Evolutionary conservation across 2,113 vertebrate species (phyloP), one percentile per base, ranked within the genome.

Genomic region (Noctilio leporinus): DNA sequence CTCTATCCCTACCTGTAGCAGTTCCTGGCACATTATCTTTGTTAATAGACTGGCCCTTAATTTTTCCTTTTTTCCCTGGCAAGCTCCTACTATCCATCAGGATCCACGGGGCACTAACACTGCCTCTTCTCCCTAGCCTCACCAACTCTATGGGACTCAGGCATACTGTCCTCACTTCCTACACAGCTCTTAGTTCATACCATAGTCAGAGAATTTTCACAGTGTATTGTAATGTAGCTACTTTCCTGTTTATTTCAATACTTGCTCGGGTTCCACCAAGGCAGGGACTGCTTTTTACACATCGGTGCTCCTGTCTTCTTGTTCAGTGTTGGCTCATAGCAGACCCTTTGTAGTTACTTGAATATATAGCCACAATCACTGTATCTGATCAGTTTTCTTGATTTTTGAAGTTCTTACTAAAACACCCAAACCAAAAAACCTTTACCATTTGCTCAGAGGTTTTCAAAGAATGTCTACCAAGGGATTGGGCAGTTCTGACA

Each of bases 391-490:
- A 76, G 2, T 78, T 92, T 96, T 78, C 16, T 72, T 43, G 2
- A 28, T 89, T 26, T 47, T 95, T 76, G 65, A 90, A 92, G 28
- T 40, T 89, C 38, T 93, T 19, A 28, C 24, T 14, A 3, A 55
- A 78, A 28, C 14, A 20, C 67, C 47, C 16, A 93, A 73, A 57
- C 67, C 57, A 75, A 72, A 59, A 91, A 17, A 57, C 35, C 15
- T 93, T 92, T 77, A 26, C 9, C 30, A 19, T 67, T 35, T 43
- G 24, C 70, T 51, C 28, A 62, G 7, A 86, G 38, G 19, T 87
- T 93, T 95, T 92, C 91, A 93, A 85, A 97, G 76, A 75, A 76
- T n/a, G 40, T 62, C 87, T 67, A 69, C 11, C 30, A 57, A 30
- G 65, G 80, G n/a, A 49, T 1, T n/a, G 47, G 65, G 49, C 67